phyloP scores from a whole-genome alignment of 2,797 vertebrate species.

The Poeciliopsis turneri region DNA sequence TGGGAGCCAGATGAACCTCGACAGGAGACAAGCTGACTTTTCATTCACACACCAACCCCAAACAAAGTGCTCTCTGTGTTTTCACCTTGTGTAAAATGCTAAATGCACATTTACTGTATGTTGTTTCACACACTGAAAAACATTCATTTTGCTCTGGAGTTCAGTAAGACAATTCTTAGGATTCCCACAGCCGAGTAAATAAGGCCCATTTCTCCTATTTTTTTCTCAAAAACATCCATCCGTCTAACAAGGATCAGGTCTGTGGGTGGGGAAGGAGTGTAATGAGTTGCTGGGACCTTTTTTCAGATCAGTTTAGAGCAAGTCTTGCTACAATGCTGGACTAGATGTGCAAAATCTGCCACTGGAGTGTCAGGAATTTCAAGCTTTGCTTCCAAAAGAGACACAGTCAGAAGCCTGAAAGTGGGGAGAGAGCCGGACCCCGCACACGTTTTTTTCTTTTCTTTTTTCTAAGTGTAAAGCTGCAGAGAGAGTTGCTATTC shows the following conservation, averaged over 20 bases:
- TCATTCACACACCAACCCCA: conserved; percentile 9
- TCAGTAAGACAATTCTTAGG: background rate
- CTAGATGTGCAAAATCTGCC: conserved; percentile 87
- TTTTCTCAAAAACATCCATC: conserved; percentile 35
- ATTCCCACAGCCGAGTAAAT: background rate
- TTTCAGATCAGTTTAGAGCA: conserved; percentile 57
- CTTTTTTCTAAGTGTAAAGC: conserved; percentile 17
- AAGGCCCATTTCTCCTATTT: background rate
- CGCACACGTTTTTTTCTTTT: conserved; percentile 7
- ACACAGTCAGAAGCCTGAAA: conserved; percentile 65
- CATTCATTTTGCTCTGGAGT: background rate
- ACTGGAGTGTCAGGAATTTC: conserved; percentile 92
- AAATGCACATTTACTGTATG: conserved; percentile 42
- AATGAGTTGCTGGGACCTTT: conserved; percentile 57
- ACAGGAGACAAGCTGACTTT: conserved; percentile 36
- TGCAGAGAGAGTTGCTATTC: conserved; percentile 23
- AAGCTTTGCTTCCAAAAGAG: conserved; percentile 89
- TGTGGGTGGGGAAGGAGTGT: conserved; percentile 57
- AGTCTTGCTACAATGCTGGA: conserved; percentile 57
- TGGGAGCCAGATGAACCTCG: conserved; percentile 45
- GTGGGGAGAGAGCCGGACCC: conserved; percentile 52
- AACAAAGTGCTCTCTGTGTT: conserved; percentile 42
- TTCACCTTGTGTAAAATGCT: conserved; percentile 26
- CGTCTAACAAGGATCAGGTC: conserved; percentile 46
- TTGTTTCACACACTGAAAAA: background rate